These are phyloP conservation scores for Byasa hedistus DNA, from an alignment of 2,888 invertebrate genomes.

Conservation along the genomic window DNA sequence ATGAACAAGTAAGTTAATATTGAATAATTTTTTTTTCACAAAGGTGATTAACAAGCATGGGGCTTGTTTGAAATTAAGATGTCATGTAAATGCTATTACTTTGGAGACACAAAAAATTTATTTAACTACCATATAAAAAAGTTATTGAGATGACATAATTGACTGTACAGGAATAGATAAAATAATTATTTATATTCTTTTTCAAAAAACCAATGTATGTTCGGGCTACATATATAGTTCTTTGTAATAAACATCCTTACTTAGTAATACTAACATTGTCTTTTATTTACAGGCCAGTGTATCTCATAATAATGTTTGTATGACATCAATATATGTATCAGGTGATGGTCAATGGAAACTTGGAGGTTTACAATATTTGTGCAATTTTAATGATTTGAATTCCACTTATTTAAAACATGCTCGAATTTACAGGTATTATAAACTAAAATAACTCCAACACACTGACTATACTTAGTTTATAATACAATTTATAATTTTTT, in stretches of 20 bases:
- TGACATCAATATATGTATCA: constrained; percentile 89
- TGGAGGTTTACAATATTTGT: constrained; percentile 90
- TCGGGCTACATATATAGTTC: background rate
- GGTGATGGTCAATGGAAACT: constrained; percentile 93
- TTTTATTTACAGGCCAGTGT: constrained; percentile 79
- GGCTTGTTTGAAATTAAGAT: too few relatives aligned
- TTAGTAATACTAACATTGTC: background rate
- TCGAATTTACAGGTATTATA: constrained; percentile 76
- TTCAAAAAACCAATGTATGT: too few relatives aligned
- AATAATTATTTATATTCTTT: background rate
- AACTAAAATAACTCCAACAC: background rate
- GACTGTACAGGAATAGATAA: background rate
- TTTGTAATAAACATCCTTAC: background rate
- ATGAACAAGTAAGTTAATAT: constrained; percentile 82
- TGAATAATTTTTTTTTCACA: background rate
- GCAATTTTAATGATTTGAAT: constrained; percentile 83
- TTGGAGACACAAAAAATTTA: too few relatives aligned
- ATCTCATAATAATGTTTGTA: constrained; percentile 91
- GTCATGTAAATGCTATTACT: too few relatives aligned
- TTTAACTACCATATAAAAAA: background rate
- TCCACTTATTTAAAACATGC: constrained; percentile 83
- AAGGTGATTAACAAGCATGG: too few relatives aligned
- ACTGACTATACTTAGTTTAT: background rate
- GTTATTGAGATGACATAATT: background rate
- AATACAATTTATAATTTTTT: constrained; percentile 31